Conservation (phyloP, 2,113 vertebrate genomes). For the Cardinalis cardinalis region DNA sequence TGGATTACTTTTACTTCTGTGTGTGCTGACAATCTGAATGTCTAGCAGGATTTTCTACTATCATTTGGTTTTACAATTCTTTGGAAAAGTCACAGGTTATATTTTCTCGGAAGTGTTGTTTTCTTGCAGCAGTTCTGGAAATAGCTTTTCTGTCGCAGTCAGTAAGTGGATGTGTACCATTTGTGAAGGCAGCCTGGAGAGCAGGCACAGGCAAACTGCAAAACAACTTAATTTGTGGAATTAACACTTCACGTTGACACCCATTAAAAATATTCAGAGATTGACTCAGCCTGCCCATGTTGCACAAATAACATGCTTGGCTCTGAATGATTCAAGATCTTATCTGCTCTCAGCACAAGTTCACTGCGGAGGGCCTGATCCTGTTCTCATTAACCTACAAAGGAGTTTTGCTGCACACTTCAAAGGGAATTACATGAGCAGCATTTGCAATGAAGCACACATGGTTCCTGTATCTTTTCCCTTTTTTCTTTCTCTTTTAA, state of each 20-base stretch:
- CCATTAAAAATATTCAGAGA: slow-evolving; percentile 40
- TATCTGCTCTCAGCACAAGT: slow-evolving; percentile 18
- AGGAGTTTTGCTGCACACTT: slow-evolving; percentile 31
- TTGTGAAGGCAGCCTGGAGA: not conserved
- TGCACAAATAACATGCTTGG: slow-evolving; percentile 35
- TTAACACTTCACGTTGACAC: slow-evolving; percentile 30
- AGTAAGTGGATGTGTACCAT: not conserved
- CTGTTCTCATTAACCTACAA: slow-evolving; percentile 49
- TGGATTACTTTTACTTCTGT: not conserved
- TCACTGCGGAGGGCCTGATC: slow-evolving; percentile 23
- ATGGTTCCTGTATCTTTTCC: not conserved
- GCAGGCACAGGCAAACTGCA: slow-evolving; percentile 20
- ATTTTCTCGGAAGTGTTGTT: not conserved
- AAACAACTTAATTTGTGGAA: slow-evolving; percentile 27
- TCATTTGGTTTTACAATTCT: not conserved
- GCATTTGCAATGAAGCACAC: slow-evolving; percentile 3
- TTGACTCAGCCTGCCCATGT: slow-evolving; percentile 46
- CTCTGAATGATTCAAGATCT: slow-evolving; percentile 30
- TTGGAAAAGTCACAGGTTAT: not conserved
- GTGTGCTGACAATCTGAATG: not conserved
- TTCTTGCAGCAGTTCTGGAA: not conserved
- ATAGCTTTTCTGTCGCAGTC: not conserved
- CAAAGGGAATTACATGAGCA: slow-evolving; percentile 40
- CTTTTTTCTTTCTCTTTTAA: not conserved
- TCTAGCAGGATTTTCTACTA: not conserved